These are phyloP conservation scores for Tenebrio molitor DNA, from an alignment of 1,140 invertebrate genomes.

Conservation along the genomic window DNA sequence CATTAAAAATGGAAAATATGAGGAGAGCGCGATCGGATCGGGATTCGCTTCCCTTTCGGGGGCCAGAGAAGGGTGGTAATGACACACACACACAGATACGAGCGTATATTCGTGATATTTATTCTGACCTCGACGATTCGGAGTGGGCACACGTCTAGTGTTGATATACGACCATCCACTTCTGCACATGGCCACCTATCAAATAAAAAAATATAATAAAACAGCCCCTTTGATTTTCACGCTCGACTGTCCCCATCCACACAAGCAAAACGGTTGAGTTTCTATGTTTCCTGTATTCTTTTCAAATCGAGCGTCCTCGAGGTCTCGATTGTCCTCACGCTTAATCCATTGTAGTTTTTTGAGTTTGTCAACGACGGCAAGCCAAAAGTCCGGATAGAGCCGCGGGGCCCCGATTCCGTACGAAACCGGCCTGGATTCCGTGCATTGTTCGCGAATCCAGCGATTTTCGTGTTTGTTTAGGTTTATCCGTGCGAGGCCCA, in stretches of 20 bases:
- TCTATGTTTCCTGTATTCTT: constrained; percentile 27
- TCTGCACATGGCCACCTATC: constrained; percentile 8
- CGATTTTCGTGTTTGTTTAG: constrained; percentile 21
- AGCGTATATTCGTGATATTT: neutral
- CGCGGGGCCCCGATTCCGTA: too few species aligned
- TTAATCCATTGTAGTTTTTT: constrained; percentile 32
- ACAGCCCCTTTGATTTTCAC: constrained; percentile 14
- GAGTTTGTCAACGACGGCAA: constrained; percentile 10
- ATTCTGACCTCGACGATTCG: neutral
- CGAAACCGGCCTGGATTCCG: neutral
- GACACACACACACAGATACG: constrained; percentile 4
- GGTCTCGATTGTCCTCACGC: neutral
- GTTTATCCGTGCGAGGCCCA: constrained; percentile 15
- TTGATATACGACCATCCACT: constrained; percentile 10
- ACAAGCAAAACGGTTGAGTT: constrained; percentile 25
- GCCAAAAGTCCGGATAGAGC: constrained; percentile 2
- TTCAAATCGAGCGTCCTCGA: constrained; percentile 23
- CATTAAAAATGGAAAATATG: constrained; percentile 32
- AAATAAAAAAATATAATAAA: constrained; percentile 2
- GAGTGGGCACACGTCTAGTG: constrained; percentile 1
- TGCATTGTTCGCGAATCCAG: neutral
- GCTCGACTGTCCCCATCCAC: neutral
- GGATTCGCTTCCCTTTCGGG: neutral
- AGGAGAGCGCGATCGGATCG: neutral
- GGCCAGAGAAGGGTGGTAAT: neutral